Evolutionary conservation across 2,113 vertebrate species (phyloP).

Genomic region (Oncorhynchus tshawytscha): DNA sequence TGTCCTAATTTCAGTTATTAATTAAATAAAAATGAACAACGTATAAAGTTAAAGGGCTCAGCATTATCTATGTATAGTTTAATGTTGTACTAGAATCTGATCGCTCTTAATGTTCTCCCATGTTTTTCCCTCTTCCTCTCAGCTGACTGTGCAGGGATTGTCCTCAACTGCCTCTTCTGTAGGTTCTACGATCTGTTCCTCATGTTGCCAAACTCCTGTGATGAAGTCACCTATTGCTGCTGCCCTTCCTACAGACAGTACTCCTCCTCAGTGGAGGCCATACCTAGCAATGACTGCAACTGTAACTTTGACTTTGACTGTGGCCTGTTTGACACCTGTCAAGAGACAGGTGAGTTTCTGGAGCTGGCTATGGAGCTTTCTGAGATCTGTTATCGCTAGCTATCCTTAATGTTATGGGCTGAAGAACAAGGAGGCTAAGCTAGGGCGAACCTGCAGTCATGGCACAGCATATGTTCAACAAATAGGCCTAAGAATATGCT

Average conservation of each 20-base stretch:
- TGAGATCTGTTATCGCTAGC: conserved; percentile 73
- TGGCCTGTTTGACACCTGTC: conserved; percentile 59
- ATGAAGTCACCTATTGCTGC: conserved; percentile 47
- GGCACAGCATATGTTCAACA: too few relatives aligned
- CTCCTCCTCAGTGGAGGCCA: conserved; percentile 38
- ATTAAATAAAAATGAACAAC: too few relatives aligned
- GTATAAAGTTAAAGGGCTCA: background rate
- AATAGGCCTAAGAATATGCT: background rate
- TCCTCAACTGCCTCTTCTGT: conserved; percentile 77
- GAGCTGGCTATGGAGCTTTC: conserved; percentile 80
- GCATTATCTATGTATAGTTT: too few relatives aligned
- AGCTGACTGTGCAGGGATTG: conserved; percentile 74
- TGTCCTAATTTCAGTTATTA: too few relatives aligned
- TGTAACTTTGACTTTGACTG: conserved; percentile 64
- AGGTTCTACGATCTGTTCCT: conserved; percentile 68
- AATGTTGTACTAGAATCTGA: too few relatives aligned
- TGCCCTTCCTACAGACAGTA: conserved; percentile 64
- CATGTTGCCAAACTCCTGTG: conserved; percentile 64
- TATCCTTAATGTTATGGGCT: too few relatives aligned
- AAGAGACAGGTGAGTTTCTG: conserved; percentile 72
- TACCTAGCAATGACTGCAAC: conserved; percentile 42
- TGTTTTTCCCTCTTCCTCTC: conserved; percentile 35
- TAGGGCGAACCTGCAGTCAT: too few relatives aligned
- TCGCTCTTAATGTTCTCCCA: background rate
- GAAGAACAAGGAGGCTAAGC: too few relatives aligned